These are phyloP conservation scores for Notarius lentiginosus DNA, from an alignment of 2,113 vertebrate species.

Conservation along the genomic window DNA sequence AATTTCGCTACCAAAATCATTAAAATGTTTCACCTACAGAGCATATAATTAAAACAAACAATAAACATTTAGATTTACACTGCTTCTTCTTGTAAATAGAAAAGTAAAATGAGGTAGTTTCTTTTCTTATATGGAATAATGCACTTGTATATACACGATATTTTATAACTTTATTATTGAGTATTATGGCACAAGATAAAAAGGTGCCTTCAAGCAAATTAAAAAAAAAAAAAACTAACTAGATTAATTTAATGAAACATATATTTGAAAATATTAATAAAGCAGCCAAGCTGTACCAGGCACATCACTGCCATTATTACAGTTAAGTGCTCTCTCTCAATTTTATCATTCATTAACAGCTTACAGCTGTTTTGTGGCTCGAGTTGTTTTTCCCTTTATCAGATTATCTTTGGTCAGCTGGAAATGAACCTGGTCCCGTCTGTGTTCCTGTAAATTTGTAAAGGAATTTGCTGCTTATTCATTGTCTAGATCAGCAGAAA, in stretches of 20 bases:
- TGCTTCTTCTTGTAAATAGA: neutral
- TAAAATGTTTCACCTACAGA: neutral
- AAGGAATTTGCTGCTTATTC: neutral
- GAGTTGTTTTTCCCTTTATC: neutral
- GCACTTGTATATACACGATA: neutral
- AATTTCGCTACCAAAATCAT: neutral
- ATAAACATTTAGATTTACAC: neutral
- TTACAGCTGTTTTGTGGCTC: neutral
- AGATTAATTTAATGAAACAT: neutral
- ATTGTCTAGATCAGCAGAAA: slow-evolving; percentile 4
- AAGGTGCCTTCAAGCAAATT: too few relatives aligned
- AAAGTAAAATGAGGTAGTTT: neutral
- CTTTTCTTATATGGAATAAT: neutral
- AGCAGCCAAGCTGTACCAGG: neutral
- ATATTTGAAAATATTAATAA: neutral
- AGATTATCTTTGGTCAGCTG: neutral
- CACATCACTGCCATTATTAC: neutral
- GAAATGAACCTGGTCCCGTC: neutral
- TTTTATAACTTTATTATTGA: neutral
- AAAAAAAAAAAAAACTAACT: neutral
- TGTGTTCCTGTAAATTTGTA: neutral
- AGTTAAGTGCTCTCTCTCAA: neutral
- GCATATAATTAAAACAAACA: too few relatives aligned
- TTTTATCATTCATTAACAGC: neutral
- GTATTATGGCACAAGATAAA: neutral